Percentiles rank a stretch among this genome's conserved stretches.
phyloP scores from a whole-genome alignment of 2,888 invertebrate species.

The Nomada hirtipes region DNA sequence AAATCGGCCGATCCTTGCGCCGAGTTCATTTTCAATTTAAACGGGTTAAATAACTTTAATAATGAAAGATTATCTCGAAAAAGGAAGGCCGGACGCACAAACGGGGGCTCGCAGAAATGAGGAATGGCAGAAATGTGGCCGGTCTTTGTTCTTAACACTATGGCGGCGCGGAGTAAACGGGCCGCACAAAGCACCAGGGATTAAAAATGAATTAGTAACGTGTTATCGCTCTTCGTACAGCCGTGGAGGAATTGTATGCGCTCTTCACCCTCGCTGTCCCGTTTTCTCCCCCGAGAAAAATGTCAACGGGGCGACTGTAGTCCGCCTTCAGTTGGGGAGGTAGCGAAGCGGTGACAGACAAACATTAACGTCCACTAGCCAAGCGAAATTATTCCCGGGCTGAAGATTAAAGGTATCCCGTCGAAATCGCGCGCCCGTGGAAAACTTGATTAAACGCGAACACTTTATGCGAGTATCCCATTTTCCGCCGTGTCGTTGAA shows the following conservation, averaged over 20 bases:
- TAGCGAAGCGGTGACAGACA: slow-evolving; percentile 21
- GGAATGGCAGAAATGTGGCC: slow-evolving; percentile 12
- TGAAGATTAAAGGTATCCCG: slow-evolving; percentile 14
- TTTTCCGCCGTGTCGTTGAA: not conserved
- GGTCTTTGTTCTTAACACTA: slow-evolving; percentile 36
- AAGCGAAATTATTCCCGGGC: slow-evolving; percentile 29
- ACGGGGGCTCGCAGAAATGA: slow-evolving; percentile 19
- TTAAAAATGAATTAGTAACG: slow-evolving; percentile 68
- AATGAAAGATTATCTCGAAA: not conserved
- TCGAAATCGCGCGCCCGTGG: not conserved
- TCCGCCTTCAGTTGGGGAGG: not conserved
- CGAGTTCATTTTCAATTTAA: too few relatives aligned
- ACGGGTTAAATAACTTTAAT: not conserved
- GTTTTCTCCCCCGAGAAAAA: slow-evolving; percentile 45
- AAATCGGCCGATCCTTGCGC: not conserved
- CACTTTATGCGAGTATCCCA: slow-evolving; percentile 4
- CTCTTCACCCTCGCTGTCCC: not conserved
- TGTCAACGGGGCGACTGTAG: slow-evolving; percentile 34
- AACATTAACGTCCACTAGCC: slow-evolving; percentile 44
- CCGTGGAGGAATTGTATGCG: slow-evolving; percentile 21
- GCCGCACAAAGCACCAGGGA: slow-evolving; percentile 53
- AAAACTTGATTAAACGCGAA: slow-evolving; percentile 5
- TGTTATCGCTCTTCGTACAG: slow-evolving; percentile 57
- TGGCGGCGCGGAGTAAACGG: slow-evolving; percentile 40
- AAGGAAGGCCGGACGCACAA: not conserved